A percentile compares a stretch with the other conserved stretches of the same genome.
These are phyloP conservation scores for Agrochola litura DNA, from an alignment of 2,888 invertebrate species.

Conservation along the genomic window DNA sequence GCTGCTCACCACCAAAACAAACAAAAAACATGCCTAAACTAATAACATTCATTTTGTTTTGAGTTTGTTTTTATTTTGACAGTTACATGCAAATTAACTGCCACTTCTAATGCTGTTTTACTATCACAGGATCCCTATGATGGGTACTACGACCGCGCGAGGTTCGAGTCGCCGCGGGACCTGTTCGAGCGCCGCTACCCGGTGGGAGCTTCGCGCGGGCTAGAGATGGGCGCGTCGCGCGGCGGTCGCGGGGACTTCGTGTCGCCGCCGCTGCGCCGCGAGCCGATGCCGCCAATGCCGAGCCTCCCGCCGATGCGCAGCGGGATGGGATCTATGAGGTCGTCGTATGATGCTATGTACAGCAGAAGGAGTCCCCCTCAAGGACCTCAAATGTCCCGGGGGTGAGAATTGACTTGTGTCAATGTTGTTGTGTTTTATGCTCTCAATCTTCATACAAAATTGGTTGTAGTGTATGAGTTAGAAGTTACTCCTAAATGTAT, in stretches of 20 bases:
- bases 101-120: slow-evolving; percentile 33
- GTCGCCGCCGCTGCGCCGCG: slow-evolving; percentile 94
- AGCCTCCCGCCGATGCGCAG: slow-evolving; percentile 92
- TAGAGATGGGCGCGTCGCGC: slow-evolving; percentile 89
- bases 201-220: slow-evolving; percentile 89
- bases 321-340: slow-evolving; percentile 93
- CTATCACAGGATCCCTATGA: slow-evolving; percentile 92
- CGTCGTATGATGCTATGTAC: slow-evolving; percentile 95
- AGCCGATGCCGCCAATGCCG: slow-evolving; percentile 95
- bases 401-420: slow-evolving; percentile 79
- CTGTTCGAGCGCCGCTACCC: slow-evolving; percentile 95
- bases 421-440: slow-evolving; percentile 58
- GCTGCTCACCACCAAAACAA: slow-evolving; percentile 58
- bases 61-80: slow-evolving; percentile 33
- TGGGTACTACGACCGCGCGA: slow-evolving; percentile 94
- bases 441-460: slow-evolving; percentile 26
- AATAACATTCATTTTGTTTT: slow-evolving; percentile 44
- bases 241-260: slow-evolving; percentile 92
- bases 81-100: background rate
- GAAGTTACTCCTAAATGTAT: background rate
- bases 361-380: slow-evolving; percentile 95
- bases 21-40: slow-evolving; percentile 18
- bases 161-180: slow-evolving; percentile 95
- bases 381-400: slow-evolving; percentile 89
- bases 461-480: slow-evolving; percentile 37